Base-by-base conservation (phyloP, 2,113 vertebrate genomes). In the Hiodon tergisus region DNA sequence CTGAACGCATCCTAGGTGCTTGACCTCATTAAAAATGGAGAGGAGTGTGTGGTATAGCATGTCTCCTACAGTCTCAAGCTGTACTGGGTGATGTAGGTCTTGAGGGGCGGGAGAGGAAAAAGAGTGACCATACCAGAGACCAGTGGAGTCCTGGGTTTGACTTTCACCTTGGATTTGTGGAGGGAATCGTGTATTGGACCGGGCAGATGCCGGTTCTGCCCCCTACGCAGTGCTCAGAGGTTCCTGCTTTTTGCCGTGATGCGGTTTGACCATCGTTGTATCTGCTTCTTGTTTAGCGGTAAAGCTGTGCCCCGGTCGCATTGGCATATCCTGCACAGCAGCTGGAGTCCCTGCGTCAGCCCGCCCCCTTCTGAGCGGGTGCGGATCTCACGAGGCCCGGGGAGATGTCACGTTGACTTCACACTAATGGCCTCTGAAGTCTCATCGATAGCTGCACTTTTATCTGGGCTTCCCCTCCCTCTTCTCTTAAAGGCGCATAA, bases 401-500 rank as follows among this genome's bases (percentile, higher is more conserved):
- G 10, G 70, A 72, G 70, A 72, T 61, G 59, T 72, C 70, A 58
- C 58, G 7, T 8, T 53, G 61, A 50, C 72, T 55, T 50, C 17
- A 5, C 52, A n/a, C 72, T 74, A 66, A 61, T 67, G 55, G 54
- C 70, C 58, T 72, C 70, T n/a, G 59, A 53, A 74, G 46, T 71
- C 54, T 31, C 52, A 71, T 48, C 67, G 16, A 69, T 55, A n/a
- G 51, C 54, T 54, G 6, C 17, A 54, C 16, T 69, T 53, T 67
- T 65, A 67, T 48, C 62, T 11, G 14, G 14, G 3, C 54, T 11
- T 8, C 69, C 1, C 14, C 47, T 65, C 60, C 59, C 50, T 17
- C n/a, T 55, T 55, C 47, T 72, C 61, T 67, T 65, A 71, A 76
- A 76, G 69, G 14, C n/a, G 51, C 31, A 71, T 71, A 76, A 66